Percentiles rank a stretch among this genome's conserved stretches.
Conservation (phyloP, 2,113 vertebrate species). For the Notechis scutatus region DNA sequence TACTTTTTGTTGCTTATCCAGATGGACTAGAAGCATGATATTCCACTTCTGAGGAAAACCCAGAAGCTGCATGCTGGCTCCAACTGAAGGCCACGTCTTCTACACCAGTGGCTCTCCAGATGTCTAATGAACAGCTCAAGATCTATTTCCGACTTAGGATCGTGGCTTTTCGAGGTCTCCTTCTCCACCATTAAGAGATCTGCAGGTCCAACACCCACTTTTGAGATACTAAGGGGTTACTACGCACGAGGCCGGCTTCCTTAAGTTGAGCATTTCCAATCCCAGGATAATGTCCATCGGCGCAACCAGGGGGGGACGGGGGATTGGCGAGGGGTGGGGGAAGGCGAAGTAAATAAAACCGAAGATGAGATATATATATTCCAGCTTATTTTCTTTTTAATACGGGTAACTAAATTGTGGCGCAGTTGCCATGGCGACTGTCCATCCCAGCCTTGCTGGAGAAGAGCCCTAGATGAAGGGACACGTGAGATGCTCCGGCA, state of each 20-base stretch:
- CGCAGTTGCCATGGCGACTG: background rate
- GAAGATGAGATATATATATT: background rate
- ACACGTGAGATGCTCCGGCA: conserved; percentile 5
- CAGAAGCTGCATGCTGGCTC: too few relatives aligned
- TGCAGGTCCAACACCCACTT: background rate
- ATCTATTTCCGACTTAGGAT: background rate
- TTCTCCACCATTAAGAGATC: background rate
- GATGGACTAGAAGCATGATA: background rate
- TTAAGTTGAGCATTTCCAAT: background rate
- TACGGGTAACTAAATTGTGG: conserved; percentile 27
- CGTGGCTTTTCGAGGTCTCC: accelerated
- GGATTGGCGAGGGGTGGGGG: too few relatives aligned
- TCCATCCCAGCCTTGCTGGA: background rate
- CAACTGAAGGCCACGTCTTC: background rate
- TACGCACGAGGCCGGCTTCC: accelerated
- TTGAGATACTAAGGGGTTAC: background rate
- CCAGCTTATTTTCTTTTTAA: background rate
- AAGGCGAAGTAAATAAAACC: conserved; percentile 9
- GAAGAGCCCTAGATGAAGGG: background rate
- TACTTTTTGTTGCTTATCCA: background rate
- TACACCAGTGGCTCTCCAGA: background rate
- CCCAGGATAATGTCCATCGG: background rate
- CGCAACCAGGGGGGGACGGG: background rate
- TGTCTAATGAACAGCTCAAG: background rate
- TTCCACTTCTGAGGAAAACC: background rate